Percentiles rank a stretch among this genome's conserved stretches.
Conservation (phyloP, 2,797 vertebrate species). For the Pachyuromys duprasi region DNA sequence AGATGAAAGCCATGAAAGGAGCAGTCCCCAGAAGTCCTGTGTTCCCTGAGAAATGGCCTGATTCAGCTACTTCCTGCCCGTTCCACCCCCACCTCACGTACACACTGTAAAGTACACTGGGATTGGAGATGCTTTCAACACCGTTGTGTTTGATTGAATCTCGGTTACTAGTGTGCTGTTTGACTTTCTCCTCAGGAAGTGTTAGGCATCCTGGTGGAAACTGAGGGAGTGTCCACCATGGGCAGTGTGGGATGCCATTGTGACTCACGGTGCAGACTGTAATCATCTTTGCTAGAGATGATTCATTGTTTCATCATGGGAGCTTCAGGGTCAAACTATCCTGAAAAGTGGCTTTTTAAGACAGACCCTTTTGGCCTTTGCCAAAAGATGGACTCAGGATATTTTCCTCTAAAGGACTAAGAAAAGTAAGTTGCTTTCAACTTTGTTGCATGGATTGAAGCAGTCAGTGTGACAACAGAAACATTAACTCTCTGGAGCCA, state of each 20-base stretch:
- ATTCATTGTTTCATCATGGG: constrained; percentile 49
- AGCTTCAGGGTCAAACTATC: background rate
- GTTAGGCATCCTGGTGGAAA: background rate
- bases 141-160: background rate
- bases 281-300: background rate
- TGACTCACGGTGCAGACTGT: constrained; percentile 32
- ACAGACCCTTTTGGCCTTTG: constrained; percentile 34
- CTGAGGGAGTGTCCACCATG: background rate
- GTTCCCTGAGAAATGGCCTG: background rate
- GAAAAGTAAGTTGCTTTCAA: constrained; percentile 61
- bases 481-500: background rate
- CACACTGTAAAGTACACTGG: background rate
- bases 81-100: background rate
- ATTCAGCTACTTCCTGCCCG: background rate
- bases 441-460: background rate
- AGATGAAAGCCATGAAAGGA: background rate
- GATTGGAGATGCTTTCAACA: background rate
- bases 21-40: background rate
- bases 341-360: background rate
- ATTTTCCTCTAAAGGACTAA: constrained; percentile 30
- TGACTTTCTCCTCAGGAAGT: background rate
- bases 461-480: background rate
- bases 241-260: background rate
- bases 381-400: constrained; percentile 64
- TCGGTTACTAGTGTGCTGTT: background rate